A percentile compares a stretch with the other conserved stretches of the same genome.
phyloP scores from a whole-genome alignment of 2,888 invertebrate species.

The Platynereis dumerilii region DNA sequence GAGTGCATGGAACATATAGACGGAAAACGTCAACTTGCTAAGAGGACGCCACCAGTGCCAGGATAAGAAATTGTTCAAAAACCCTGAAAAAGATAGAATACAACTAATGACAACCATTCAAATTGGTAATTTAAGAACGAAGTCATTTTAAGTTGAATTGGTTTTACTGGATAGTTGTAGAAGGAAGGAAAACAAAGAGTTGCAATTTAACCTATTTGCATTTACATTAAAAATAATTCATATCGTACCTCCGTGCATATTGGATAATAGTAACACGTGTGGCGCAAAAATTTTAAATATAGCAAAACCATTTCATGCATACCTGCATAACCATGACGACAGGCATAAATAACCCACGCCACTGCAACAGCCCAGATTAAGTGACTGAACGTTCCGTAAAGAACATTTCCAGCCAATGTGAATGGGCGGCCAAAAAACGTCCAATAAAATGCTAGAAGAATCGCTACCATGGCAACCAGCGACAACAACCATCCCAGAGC shows the following conservation, averaged over 20 bases:
- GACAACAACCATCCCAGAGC: too few relatives aligned
- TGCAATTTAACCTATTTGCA: too few relatives aligned
- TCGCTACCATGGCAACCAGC: too few relatives aligned
- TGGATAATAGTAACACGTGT: too few relatives aligned
- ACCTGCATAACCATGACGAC: conserved; percentile 25
- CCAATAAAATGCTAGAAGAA: neutral
- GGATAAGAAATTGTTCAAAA: neutral
- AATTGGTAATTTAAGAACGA: too few relatives aligned
- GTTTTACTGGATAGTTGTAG: too few relatives aligned
- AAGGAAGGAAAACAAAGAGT: too few relatives aligned
- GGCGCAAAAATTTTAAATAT: too few relatives aligned
- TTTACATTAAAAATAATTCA: too few relatives aligned
- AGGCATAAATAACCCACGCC: conserved; percentile 28
- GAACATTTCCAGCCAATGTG: conserved; percentile 5
- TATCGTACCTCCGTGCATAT: too few relatives aligned
- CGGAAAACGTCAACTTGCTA: conserved; percentile 13
- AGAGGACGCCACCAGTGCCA: conserved; percentile 23
- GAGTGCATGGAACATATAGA: conserved; percentile 15
- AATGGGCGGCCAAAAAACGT: conserved; percentile 15
- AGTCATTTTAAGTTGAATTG: too few relatives aligned
- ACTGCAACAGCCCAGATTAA: conserved; percentile 22
- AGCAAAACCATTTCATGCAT: too few relatives aligned
- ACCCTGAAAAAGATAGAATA: conserved; percentile 8
- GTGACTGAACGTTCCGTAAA: conserved; percentile 23
- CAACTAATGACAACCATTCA: neutral